Evolutionary conservation across 2,113 vertebrate species (phyloP).

Genomic region (Lasiurus borealis): DNA sequence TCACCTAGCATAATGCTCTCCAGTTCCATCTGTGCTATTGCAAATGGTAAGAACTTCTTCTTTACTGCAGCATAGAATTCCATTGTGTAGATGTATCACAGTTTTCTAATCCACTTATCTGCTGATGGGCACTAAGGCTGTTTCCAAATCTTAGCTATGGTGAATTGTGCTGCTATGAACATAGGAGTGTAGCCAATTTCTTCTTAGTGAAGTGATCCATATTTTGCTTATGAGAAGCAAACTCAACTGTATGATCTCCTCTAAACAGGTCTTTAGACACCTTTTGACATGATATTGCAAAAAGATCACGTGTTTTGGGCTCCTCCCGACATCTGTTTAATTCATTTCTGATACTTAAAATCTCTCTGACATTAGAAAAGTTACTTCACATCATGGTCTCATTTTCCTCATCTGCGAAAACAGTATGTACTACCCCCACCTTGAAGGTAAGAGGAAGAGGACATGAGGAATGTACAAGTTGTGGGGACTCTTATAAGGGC

Average conservation of each 20-base stretch:
- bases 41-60: too few species aligned
- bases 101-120: too few species aligned
- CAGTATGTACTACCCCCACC: slow-evolving; percentile 13
- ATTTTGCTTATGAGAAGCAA: neutral
- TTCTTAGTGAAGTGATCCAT: neutral
- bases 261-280: neutral
- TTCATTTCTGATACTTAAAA: slow-evolving; percentile 21
- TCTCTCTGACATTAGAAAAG: neutral
- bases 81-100: too few species aligned
- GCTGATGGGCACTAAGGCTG: too few species aligned
- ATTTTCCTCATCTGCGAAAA: slow-evolving; percentile 54
- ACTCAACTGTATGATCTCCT: neutral
- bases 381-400: slow-evolving; percentile 44
- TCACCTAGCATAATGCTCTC: too few species aligned
- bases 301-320: neutral
- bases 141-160: too few species aligned
- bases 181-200: neutral
- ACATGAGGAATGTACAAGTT: neutral
- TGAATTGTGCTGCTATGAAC: too few species aligned
- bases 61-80: too few species aligned
- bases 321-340: slow-evolving; percentile 45
- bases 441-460: slow-evolving; percentile 16
- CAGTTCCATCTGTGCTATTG: too few species aligned
- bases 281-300: neutral
- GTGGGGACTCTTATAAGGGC: neutral